Evolutionary conservation across 2,797 vertebrate genomes (phyloP), one percentile per base, ranked within the genome.

Genomic region (Myotis planiceps): DNA sequence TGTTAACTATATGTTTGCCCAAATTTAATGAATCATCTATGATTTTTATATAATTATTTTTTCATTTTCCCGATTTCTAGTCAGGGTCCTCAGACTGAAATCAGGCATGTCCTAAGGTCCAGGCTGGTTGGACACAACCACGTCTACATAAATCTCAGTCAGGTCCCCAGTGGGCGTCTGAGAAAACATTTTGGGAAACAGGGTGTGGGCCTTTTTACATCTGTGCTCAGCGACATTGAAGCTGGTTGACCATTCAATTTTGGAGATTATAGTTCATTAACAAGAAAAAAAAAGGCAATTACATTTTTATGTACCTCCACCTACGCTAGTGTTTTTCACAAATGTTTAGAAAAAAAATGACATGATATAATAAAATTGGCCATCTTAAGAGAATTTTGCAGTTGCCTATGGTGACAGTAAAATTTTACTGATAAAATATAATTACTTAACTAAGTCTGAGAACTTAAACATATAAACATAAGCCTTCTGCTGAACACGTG

Each of bases 361-460:
- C n/a, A 81, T 55, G 25, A 74, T 19, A 34, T 51, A 58, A 89
- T 72, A 72, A 69, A 66, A 45, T 37, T 53, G 86, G 34, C 34
- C 42, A 55, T 37, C 63, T n/a, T 66, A 90, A 81, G 66, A 58
- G 25, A 63, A 68, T 55, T 68, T 49, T 94, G n/a, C 83, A 66
- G 32, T 87, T 90, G 32, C 72, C 97, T 95, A 85, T 92, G 45
- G 39, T 42, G 96, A 69, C 13, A 18, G 19, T 27, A 89, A 85
- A 42, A 58, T 76, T 90, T 94, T 92, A 58, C 53, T 86, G 87
- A 79, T 66, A 63, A 92, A 92, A 82, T 60, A 92, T 51, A 71
- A 23, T 96, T 63, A 89, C n/a, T 14, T 92, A 92, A 39, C 9
- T 66, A 69, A 90, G 65, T 25, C 78, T 88, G 90, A 88, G 65